A percentile compares a stretch with the other conserved stretches of the same genome.
Evolutionary conservation across 1,140 invertebrate genomes (phyloP).

Genomic region (Camponotus vicinus): DNA sequence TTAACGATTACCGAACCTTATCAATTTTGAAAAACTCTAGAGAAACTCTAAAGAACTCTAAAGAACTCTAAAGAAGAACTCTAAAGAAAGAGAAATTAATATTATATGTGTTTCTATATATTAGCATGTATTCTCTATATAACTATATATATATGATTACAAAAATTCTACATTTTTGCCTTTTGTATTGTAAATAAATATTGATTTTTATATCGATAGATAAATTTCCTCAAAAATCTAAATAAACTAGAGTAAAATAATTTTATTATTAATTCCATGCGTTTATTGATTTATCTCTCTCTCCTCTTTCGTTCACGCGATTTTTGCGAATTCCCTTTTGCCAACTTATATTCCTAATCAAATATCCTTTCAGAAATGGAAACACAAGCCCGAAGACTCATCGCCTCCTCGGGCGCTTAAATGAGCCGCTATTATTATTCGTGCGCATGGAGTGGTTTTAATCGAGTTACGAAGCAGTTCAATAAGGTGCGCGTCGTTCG

Average conservation of each 20-base stretch:
- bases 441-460: constrained; percentile 48
- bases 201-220: not conserved
- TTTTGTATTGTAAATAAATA: not conserved
- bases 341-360: constrained; percentile 41
- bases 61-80: not conserved
- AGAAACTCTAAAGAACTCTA: no score
- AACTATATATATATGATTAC: not conserved
- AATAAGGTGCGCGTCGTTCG: constrained; percentile 37
- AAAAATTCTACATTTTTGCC: constrained; percentile 40
- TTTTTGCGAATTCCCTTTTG: constrained; percentile 5
- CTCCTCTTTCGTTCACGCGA: not conserved
- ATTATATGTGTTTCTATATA: not conserved
- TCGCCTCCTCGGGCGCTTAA: constrained; percentile 26
- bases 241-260: not conserved
- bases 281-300: not conserved
- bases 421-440: constrained; percentile 58
- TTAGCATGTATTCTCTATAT: not conserved
- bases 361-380: constrained; percentile 42
- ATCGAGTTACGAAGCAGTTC: constrained; percentile 55
- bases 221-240: not conserved
- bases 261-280: not conserved
- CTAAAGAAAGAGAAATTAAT: not conserved
- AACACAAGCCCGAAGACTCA: constrained; percentile 34
- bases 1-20: not conserved
- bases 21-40: not conserved